These are phyloP conservation scores for Oreochromis grahami DNA, from an alignment of 2,797 vertebrate genomes.

Conservation along the genomic window DNA sequence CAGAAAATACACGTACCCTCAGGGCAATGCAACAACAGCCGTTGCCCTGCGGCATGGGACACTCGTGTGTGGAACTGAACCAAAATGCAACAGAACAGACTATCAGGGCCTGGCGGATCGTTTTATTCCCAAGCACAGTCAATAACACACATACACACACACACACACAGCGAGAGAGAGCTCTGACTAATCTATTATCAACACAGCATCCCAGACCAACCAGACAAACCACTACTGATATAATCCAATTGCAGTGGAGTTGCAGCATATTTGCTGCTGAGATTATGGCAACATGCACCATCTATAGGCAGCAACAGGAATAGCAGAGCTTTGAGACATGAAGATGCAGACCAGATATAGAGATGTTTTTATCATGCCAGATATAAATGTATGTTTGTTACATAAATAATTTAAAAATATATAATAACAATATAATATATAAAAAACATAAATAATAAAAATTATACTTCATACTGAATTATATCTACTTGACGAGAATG, in stretches of 20 bases:
- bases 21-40: slow-evolving; percentile 51
- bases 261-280: neutral
- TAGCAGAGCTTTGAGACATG: neutral
- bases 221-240: slow-evolving; percentile 12
- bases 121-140: slow-evolving; percentile 28
- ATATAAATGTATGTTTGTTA: neutral
- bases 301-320: neutral
- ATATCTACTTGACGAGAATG: neutral
- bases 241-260: slow-evolving; percentile 11
- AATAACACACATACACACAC: neutral
- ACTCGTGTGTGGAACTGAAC: slow-evolving; percentile 34
- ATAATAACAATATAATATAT: neutral
- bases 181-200: slow-evolving; percentile 59
- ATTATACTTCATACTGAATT: neutral
- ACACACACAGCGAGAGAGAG: slow-evolving; percentile 7
- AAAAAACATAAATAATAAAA: neutral
- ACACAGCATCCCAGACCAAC: slow-evolving; percentile 30
- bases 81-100: slow-evolving; percentile 41
- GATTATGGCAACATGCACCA: neutral
- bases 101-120: slow-evolving; percentile 41
- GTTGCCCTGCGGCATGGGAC: slow-evolving; percentile 33
- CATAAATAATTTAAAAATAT: neutral
- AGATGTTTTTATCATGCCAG: neutral
- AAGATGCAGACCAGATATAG: neutral
- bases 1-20: slow-evolving; percentile 21